Conservation (phyloP, 2,113 vertebrate genomes). For the Oryzias celebensis region DNA sequence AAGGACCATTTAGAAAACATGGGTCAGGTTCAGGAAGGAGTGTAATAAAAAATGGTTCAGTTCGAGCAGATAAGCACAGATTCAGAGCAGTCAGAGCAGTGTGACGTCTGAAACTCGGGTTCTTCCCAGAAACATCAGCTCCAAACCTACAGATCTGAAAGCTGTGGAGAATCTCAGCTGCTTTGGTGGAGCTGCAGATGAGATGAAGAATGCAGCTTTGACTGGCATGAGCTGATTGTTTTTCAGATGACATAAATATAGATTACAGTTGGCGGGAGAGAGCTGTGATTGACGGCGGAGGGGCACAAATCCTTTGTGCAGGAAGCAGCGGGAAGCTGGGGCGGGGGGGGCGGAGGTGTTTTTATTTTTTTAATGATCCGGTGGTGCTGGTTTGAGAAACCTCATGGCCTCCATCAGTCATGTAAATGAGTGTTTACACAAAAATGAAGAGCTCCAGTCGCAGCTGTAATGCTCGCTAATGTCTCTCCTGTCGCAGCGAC, state of each 20-base stretch:
- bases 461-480: constrained; percentile 23
- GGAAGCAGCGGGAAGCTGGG: background rate
- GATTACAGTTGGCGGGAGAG: constrained; percentile 29
- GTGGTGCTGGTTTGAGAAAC: constrained; percentile 19
- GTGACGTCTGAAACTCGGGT: too few relatives aligned
- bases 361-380: constrained; percentile 20
- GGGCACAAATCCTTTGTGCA: constrained; percentile 17
- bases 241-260: constrained; percentile 53
- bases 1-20: too few relatives aligned
- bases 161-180: too few relatives aligned
- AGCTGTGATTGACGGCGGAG: constrained; percentile 49
- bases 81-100: too few relatives aligned
- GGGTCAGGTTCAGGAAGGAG: too few relatives aligned
- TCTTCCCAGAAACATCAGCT: too few relatives aligned
- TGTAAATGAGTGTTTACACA: constrained; percentile 16
- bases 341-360: background rate
- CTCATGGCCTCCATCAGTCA: constrained; percentile 47
- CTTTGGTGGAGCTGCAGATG: background rate
- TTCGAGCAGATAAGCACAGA: too few relatives aligned
- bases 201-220: constrained; percentile 12
- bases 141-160: too few relatives aligned
- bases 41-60: too few relatives aligned
- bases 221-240: constrained; percentile 46
- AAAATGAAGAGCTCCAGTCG: constrained; percentile 14
- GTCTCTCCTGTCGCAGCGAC: constrained; percentile 11